These are phyloP conservation scores for Atrichornis clamosus DNA, from an alignment of 2,113 vertebrate species.

Conservation along the genomic window DNA sequence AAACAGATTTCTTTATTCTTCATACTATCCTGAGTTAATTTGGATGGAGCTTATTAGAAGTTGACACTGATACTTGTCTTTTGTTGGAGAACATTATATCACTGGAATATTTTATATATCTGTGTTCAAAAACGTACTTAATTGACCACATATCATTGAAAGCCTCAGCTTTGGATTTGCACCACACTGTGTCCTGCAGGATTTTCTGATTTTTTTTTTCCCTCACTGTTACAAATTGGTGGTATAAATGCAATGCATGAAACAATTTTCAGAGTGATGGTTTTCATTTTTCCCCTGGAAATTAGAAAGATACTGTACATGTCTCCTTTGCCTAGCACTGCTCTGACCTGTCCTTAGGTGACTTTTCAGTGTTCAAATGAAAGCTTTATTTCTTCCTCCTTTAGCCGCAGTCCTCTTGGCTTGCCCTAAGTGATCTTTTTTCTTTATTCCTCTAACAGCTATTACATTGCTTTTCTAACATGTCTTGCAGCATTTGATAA, in stretches of 20 bases:
- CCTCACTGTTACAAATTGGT: not conserved
- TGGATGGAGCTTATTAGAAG: not conserved
- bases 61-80: not conserved
- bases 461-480: constrained; percentile 9
- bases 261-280: not conserved
- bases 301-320: not conserved
- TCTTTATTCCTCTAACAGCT: not conserved
- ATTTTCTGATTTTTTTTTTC: not conserved
- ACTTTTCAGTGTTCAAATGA: not conserved
- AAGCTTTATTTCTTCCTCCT: constrained; percentile 5
- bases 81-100: not conserved
- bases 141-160: not conserved
- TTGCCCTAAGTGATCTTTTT: not conserved
- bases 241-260: not conserved
- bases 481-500: constrained; percentile 25
- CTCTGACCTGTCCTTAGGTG: constrained; percentile 45
- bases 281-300: not conserved
- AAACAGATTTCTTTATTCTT: not conserved
- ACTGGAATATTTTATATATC: not conserved
- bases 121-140: not conserved
- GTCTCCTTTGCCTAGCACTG: not conserved
- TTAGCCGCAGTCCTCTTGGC: not conserved
- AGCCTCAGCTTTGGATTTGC: not conserved
- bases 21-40: not conserved
- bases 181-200: not conserved